Conservation (phyloP, 2,113 vertebrate genomes). For the Sigmodon hispidus region DNA sequence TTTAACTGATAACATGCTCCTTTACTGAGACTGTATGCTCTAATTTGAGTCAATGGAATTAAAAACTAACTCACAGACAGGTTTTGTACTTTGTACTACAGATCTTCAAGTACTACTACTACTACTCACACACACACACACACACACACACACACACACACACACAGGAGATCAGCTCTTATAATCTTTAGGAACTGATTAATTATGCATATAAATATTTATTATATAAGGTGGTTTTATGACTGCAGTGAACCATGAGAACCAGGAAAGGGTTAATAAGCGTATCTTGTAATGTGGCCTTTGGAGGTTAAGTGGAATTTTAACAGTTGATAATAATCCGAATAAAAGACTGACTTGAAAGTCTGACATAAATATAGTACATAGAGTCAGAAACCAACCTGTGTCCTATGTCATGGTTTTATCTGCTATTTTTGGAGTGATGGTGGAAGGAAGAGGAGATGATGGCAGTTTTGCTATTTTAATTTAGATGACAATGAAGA, state of each 20-base stretch:
- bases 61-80: not conserved
- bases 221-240: not conserved
- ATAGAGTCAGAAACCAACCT: not conserved
- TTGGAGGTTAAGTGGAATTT: not conserved
- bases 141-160: no score
- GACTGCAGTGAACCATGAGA: not conserved
- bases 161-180: not conserved
- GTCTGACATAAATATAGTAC: not conserved
- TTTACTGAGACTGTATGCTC: not conserved
- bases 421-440: not conserved
- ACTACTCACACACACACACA: no score
- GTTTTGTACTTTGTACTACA: not conserved
- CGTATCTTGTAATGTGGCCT: conserved; percentile 9
- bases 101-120: no score
- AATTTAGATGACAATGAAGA: conserved; percentile 36
- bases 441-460: not conserved
- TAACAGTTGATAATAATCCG: not conserved
- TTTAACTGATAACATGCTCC: not conserved
- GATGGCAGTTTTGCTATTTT: not conserved
- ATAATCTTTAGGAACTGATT: not conserved
- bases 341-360: not conserved
- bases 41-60: not conserved
- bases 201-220: not conserved
- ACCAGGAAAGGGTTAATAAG: not conserved
- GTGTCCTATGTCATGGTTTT: not conserved